Conservation (phyloP, 2,797 vertebrate genomes). For the Pangasius krempfi region DNA sequence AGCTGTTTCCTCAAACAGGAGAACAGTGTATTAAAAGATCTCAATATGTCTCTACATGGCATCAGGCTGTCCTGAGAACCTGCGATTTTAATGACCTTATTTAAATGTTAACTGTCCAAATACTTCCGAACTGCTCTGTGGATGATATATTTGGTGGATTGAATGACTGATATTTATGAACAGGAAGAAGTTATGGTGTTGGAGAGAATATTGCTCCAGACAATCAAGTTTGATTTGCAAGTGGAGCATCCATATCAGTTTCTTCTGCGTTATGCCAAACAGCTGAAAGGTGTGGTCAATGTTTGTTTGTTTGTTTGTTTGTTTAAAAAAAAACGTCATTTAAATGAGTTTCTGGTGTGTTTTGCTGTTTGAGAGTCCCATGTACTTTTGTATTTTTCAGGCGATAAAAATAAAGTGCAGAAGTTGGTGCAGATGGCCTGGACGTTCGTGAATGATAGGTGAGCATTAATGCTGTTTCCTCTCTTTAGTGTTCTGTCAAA, state of each 20-base stretch:
- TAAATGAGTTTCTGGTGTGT: background rate
- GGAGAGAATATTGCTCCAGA: constrained; percentile 94
- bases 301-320: background rate
- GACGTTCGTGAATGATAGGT: constrained; percentile 99
- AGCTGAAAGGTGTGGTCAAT: constrained; percentile 85
- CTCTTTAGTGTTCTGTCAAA: background rate
- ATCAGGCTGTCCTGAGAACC: too few species aligned
- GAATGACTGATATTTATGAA: background rate
- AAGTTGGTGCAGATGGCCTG: constrained; percentile 95
- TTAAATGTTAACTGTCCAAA: too few species aligned
- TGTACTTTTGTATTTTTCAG: constrained; percentile 53
- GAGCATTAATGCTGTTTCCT: constrained; percentile 40
- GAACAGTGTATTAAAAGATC: too few species aligned
- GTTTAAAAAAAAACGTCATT: background rate
- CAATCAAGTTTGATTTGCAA: constrained; percentile 97
- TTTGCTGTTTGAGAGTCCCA: background rate
- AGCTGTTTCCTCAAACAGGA: background rate
- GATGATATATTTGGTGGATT: background rate
- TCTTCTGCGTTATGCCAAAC: constrained; percentile 94
- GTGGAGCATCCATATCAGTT: constrained; percentile 98
- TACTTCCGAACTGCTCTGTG: background rate
- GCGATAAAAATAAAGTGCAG: constrained; percentile 97
- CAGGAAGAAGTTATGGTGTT: constrained; percentile 99
- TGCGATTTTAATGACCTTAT: too few species aligned
- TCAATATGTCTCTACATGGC: too few species aligned